Evolutionary conservation across 2,113 vertebrate species (phyloP).

Genomic region (Paratilapia polleni): DNA sequence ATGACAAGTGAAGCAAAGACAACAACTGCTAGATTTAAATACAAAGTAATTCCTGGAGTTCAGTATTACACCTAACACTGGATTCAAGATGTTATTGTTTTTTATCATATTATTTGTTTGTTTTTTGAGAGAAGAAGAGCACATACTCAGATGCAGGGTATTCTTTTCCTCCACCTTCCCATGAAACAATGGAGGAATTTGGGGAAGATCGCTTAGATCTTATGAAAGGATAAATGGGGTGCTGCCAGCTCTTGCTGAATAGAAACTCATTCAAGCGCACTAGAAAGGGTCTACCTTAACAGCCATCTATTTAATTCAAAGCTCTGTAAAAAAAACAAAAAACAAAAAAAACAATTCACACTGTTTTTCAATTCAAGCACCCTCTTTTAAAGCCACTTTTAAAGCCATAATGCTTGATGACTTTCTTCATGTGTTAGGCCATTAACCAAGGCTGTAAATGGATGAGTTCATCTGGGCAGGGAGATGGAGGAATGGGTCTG

Average conservation of each 20-base stretch:
- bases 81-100: background rate
- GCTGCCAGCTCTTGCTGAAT: conserved; percentile 11
- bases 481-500: conserved; percentile 16
- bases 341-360: conserved; percentile 35
- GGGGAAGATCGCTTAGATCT: conserved; percentile 13
- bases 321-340: conserved; percentile 26
- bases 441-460: conserved; percentile 75
- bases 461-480: conserved; percentile 71
- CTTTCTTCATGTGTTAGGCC: conserved; percentile 76
- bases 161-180: background rate
- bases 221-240: conserved; percentile 35
- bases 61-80: background rate
- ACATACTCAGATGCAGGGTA: background rate
- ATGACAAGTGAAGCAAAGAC: background rate
- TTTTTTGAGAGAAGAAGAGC: background rate
- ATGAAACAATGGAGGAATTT: background rate
- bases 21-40: background rate
- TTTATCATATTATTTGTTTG: no score
- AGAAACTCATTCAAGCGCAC: conserved; percentile 23
- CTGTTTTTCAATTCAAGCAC: conserved; percentile 63
- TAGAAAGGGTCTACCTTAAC: conserved; percentile 30
- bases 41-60: background rate
- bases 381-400: conserved; percentile 59
- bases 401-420: conserved; percentile 63
- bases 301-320: conserved; percentile 38